phyloP scores from a whole-genome alignment of 1,140 invertebrate genomes.

The Acromyrmex heyeri region DNA sequence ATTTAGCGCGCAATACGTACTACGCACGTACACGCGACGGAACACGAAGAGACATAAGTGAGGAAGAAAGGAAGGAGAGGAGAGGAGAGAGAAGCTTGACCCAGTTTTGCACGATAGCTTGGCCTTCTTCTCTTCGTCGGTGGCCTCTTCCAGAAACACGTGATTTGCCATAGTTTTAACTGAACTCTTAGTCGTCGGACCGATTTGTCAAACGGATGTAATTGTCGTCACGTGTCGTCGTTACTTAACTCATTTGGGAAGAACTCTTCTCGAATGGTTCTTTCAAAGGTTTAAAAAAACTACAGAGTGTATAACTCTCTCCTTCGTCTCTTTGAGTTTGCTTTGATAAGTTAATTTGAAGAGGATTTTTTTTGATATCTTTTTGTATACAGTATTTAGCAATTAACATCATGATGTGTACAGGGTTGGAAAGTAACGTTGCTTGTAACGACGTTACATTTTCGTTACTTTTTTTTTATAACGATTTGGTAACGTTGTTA shows the following conservation, averaged over 20 bases:
- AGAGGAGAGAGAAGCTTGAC: constrained; percentile 55
- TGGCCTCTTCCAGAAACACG: constrained; percentile 6
- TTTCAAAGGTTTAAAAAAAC: no score
- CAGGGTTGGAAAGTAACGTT: no score
- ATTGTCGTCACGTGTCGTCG: not conserved
- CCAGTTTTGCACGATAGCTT: constrained; percentile 66
- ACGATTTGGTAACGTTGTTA: no score
- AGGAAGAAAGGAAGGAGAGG: constrained; percentile 2
- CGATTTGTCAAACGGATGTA: constrained; percentile 9
- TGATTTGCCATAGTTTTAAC: constrained; percentile 9
- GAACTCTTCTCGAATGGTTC: no score
- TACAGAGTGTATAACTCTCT: not conserved
- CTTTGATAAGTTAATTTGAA: not conserved
- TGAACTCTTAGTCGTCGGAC: not conserved
- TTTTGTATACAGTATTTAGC: not conserved
- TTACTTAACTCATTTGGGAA: constrained; percentile 2
- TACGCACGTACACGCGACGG: constrained; percentile 54
- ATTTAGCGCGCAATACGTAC: constrained; percentile 40
- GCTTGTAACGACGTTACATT: no score
- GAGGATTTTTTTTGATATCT: not conserved
- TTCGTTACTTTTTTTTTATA: no score
- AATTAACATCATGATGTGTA: not conserved
- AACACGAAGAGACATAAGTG: not conserved
- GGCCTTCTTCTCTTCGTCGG: constrained; percentile 46
- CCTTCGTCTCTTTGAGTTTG: not conserved